Conservation (phyloP, 2,888 invertebrate genomes). For the Parnassius mnemosyne region DNA sequence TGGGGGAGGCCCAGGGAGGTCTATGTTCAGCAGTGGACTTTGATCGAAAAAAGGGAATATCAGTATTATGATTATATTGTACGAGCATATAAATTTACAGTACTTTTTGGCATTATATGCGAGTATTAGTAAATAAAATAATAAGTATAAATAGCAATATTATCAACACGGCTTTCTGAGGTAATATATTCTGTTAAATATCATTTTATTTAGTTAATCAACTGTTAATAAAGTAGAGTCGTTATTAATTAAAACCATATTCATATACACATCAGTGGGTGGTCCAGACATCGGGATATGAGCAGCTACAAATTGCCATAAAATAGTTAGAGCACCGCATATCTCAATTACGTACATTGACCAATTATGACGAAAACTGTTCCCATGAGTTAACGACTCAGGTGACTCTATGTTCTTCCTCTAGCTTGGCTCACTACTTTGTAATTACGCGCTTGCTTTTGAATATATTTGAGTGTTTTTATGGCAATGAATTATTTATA, state of each 20-base stretch:
- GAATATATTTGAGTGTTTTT: conserved; percentile 37
- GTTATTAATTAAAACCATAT: conserved; percentile 13
- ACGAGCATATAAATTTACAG: too few species aligned
- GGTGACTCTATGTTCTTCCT: conserved; percentile 30
- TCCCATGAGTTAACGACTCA: conserved; percentile 46
- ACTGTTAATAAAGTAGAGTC: conserved; percentile 1
- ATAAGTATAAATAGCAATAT: too few species aligned
- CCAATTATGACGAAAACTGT: conserved; percentile 59
- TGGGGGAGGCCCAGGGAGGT: too few species aligned
- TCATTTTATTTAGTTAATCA: neutral
- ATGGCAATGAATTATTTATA: conserved; percentile 53
- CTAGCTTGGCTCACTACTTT: conserved; percentile 22
- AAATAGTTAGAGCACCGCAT: conserved; percentile 53
- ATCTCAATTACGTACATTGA: conserved; percentile 55
- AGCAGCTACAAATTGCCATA: conserved; percentile 56
- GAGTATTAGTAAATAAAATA: too few species aligned
- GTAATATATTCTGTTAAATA: too few species aligned
- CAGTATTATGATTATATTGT: too few species aligned
- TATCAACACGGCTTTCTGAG: too few species aligned
- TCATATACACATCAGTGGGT: conserved; percentile 45
- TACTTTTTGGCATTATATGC: too few species aligned
- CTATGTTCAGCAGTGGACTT: too few species aligned
- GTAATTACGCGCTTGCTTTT: conserved; percentile 30
- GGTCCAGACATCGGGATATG: conserved; percentile 49
- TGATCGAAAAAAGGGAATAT: too few species aligned